phyloP scores from a whole-genome alignment of 2,797 vertebrate genomes.

The Hapalemur alaotrensis region DNA sequence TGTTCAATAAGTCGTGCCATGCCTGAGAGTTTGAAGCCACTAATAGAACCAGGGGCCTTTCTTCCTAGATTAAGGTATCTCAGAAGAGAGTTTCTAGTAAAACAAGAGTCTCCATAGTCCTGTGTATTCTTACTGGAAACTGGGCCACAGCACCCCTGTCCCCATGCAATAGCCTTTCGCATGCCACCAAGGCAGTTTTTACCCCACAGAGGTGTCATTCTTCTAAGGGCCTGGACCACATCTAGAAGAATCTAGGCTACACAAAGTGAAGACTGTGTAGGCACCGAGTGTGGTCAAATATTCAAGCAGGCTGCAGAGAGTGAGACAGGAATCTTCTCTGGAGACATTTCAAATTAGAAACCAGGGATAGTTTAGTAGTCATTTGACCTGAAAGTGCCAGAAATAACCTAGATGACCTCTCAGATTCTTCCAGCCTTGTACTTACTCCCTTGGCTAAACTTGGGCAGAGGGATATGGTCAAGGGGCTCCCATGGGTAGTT shows the following conservation, averaged over 20 bases:
- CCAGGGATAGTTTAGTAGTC: background rate
- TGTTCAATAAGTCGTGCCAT: background rate
- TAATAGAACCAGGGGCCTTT: background rate
- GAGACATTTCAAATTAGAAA: slow-evolving; percentile 56
- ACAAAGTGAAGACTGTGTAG: slow-evolving; percentile 25
- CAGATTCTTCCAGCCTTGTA: background rate
- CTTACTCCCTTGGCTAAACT: background rate
- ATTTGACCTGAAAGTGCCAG: slow-evolving; percentile 6
- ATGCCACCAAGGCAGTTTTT: background rate
- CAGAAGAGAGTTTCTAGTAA: background rate
- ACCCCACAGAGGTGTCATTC: slow-evolving; percentile 45
- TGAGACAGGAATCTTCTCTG: slow-evolving; percentile 26
- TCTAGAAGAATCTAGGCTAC: slow-evolving; percentile 10
- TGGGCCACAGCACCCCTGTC: background rate
- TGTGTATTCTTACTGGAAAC: background rate
- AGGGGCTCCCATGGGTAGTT: background rate
- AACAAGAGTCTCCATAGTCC: background rate
- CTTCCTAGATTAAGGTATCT: background rate
- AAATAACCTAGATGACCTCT: background rate
- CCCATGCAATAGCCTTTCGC: background rate
- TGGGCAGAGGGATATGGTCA: background rate
- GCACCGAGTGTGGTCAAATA: background rate
- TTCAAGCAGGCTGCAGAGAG: background rate
- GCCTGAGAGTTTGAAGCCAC: background rate
- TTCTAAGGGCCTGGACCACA: background rate